phyloP scores from a whole-genome alignment of 2,113 vertebrate genomes.

The Sapayoa aenigma region DNA sequence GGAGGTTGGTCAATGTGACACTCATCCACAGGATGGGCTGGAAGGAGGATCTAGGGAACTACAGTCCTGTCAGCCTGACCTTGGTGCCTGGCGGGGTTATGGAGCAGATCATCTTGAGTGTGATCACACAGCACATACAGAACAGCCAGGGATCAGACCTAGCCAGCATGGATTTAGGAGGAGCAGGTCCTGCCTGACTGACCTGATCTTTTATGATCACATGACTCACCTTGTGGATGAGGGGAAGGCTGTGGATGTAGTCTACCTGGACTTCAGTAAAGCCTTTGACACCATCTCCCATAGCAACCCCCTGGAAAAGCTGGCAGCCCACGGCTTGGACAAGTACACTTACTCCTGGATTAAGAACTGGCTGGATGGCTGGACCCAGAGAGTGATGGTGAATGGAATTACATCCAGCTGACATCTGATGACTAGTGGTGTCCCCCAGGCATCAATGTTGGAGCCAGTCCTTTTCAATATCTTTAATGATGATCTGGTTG shows the following conservation, averaged over 20 bases:
- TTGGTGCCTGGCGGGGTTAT: background rate
- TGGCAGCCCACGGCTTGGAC: background rate
- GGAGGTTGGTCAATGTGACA: background rate
- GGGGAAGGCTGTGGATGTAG: background rate
- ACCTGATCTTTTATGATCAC: background rate
- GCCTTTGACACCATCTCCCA: background rate
- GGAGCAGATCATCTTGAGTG: background rate
- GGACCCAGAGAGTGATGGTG: background rate
- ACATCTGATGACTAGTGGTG: background rate
- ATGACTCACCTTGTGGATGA: background rate
- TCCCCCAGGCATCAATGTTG: background rate
- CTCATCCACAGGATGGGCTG: no score
- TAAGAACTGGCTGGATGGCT: background rate
- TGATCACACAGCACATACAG: background rate
- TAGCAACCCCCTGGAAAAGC: background rate
- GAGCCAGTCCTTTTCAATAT: background rate
- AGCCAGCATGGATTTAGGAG: background rate
- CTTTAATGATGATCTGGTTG: background rate
- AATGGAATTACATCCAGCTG: background rate
- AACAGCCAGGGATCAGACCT: background rate
- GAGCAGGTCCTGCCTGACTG: background rate
- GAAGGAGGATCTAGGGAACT: background rate
- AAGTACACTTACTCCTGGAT: background rate
- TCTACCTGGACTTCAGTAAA: background rate
- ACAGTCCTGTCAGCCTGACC: background rate